Percentiles rank a stretch among this genome's conserved stretches.
Conservation (phyloP, 2,113 vertebrate genomes). For the Dasyprocta punctata region DNA sequence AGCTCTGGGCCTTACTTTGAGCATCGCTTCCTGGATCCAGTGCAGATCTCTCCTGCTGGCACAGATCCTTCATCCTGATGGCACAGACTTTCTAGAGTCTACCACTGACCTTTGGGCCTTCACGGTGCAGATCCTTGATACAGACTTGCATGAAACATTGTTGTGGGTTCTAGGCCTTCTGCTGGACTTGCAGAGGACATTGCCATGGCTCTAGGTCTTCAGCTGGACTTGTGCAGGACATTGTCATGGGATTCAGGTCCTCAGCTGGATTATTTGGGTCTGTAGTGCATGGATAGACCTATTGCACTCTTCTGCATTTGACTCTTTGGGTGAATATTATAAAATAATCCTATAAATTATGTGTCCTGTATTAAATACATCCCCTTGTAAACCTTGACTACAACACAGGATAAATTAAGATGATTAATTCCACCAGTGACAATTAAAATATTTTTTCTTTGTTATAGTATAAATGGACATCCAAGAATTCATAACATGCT, state of each 20-base stretch:
- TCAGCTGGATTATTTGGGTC: neutral
- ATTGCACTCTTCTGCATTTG: neutral
- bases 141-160: neutral
- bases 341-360: neutral
- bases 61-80: neutral
- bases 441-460: conserved; percentile 37
- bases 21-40: neutral
- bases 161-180: neutral
- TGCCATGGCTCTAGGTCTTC: neutral
- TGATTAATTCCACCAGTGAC: neutral
- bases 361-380: neutral
- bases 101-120: neutral
- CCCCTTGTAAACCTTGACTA: neutral
- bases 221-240: neutral
- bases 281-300: neutral
- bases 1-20: neutral
- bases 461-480: neutral
- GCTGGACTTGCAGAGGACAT: neutral
- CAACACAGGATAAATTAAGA: neutral
- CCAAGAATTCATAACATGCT: neutral
- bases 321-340: neutral
- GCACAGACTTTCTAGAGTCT: neutral
- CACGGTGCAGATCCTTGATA: neutral
- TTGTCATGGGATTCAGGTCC: neutral
- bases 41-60: neutral